Percentiles rank a stretch among this genome's conserved stretches.
These are phyloP conservation scores for Tetramorium simillimum DNA, from an alignment of 1,140 invertebrate genomes.

Conservation along the genomic window DNA sequence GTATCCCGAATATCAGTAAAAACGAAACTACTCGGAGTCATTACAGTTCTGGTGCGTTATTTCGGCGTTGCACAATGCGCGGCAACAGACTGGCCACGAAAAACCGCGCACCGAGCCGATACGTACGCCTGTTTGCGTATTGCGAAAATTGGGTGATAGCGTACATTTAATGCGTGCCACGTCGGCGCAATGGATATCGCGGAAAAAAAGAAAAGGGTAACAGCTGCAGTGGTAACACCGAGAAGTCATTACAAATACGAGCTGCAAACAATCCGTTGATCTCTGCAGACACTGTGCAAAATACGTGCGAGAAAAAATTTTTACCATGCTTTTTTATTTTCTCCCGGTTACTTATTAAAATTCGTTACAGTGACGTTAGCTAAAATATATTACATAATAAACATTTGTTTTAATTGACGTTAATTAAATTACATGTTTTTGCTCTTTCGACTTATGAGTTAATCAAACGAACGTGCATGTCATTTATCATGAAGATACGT, in stretches of 20 bases:
- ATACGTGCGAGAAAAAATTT: too few species aligned
- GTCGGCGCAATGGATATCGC: background rate
- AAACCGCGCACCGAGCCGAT: background rate
- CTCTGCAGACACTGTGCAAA: background rate
- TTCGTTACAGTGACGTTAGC: background rate
- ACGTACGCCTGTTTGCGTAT: background rate
- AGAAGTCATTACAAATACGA: background rate
- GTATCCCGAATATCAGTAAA: background rate
- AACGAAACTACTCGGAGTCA: background rate
- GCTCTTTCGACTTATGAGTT: background rate
- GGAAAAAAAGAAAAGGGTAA: background rate
- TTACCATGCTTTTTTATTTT: background rate
- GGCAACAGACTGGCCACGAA: background rate
- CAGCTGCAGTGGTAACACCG: background rate
- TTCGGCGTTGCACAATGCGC: slow-evolving; percentile 8
- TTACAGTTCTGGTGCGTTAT: background rate
- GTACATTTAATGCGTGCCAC: background rate
- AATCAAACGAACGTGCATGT: background rate
- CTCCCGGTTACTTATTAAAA: background rate
- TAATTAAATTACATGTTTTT: too few species aligned
- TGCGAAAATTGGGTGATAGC: slow-evolving; percentile 5
- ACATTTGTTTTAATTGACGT: background rate
- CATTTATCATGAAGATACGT: background rate
- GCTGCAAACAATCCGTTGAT: background rate
- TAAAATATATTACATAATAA: background rate